phyloP scores from a whole-genome alignment of 2,797 vertebrate species.

The Nyctalus aviator region DNA sequence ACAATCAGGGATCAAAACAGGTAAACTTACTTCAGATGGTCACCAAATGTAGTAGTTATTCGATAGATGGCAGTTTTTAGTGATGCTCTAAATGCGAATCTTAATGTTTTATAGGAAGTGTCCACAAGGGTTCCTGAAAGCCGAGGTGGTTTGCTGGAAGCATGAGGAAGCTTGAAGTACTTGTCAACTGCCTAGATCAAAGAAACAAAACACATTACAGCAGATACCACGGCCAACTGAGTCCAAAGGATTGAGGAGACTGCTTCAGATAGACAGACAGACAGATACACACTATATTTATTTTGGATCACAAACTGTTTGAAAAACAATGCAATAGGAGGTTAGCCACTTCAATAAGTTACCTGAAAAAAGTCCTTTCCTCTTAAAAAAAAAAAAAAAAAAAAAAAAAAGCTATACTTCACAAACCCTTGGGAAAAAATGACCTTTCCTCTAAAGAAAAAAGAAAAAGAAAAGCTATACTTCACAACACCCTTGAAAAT shows the following conservation, averaged over 20 bases:
- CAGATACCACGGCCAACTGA: not conserved
- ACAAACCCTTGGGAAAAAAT: no score
- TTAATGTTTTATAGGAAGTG: slow-evolving; percentile 94
- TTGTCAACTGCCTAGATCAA: slow-evolving; percentile 94
- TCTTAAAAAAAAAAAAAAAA: not conserved
- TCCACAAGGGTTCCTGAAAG: slow-evolving; percentile 91
- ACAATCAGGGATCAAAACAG: slow-evolving; percentile 6
- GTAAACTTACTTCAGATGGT: slow-evolving; percentile 94
- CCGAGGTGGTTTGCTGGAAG: slow-evolving; percentile 94
- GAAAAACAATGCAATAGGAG: not conserved
- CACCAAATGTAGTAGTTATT: slow-evolving; percentile 95
- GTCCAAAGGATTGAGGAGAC: not conserved
- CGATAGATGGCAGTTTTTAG: slow-evolving; percentile 97
- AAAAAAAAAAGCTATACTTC: not conserved
- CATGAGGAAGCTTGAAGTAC: slow-evolving; percentile 98
- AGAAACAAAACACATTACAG: slow-evolving; percentile 39
- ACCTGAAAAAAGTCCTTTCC: not conserved
- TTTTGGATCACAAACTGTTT: not conserved
- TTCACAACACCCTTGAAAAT: not conserved
- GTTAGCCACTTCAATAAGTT: not conserved
- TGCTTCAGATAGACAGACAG: not conserved
- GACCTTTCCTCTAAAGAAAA: not conserved
- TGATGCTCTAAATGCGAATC: slow-evolving; percentile 95
- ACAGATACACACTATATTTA: not conserved
- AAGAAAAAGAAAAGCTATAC: not conserved